Evolutionary conservation across 2,888 invertebrate genomes (phyloP).

Genomic region (Latheticus oryzae): DNA sequence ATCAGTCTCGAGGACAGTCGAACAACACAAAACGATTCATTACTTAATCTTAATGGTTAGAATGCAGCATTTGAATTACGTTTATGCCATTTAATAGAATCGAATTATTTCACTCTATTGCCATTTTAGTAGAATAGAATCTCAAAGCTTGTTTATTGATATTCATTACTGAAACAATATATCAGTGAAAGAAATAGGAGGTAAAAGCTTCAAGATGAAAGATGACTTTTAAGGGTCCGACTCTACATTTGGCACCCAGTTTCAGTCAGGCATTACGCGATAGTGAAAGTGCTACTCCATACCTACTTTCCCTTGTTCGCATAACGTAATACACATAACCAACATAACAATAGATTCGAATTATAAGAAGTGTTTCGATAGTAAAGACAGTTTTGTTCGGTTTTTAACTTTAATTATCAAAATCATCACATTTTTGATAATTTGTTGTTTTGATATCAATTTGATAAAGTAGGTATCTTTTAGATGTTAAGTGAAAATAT

Average conservation of each 20-base stretch:
- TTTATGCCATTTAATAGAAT: slow-evolving; percentile 61
- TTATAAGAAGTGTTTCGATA: no score
- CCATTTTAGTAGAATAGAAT: no score
- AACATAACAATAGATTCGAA: slow-evolving; percentile 61
- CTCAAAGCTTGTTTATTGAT: no score
- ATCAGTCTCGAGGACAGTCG: slow-evolving; percentile 66
- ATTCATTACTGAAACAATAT: no score
- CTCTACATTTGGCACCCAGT: slow-evolving; percentile 50
- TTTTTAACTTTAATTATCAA: no score
- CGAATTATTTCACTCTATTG: no score
- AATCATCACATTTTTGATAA: no score
- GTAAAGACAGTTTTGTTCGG: slow-evolving; percentile 3
- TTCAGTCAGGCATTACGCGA: slow-evolving; percentile 63
- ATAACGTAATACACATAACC: slow-evolving; percentile 63
- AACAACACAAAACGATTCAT: slow-evolving; percentile 64
- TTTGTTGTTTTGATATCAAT: no score
- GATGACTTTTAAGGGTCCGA: slow-evolving; percentile 54
- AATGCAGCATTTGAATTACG: slow-evolving; percentile 50
- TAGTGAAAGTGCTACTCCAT: slow-evolving; percentile 66
- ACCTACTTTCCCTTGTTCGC: slow-evolving; percentile 65
- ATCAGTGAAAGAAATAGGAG: no score
- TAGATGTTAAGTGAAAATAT: no score
- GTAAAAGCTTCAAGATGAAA: no score
- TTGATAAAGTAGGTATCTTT: no score
- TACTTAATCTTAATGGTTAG: slow-evolving; percentile 58